Percentiles rank a stretch among this genome's conserved stretches.
Evolutionary conservation across 2,113 vertebrate genomes (phyloP).

Genomic region (Bufo bufo): DNA sequence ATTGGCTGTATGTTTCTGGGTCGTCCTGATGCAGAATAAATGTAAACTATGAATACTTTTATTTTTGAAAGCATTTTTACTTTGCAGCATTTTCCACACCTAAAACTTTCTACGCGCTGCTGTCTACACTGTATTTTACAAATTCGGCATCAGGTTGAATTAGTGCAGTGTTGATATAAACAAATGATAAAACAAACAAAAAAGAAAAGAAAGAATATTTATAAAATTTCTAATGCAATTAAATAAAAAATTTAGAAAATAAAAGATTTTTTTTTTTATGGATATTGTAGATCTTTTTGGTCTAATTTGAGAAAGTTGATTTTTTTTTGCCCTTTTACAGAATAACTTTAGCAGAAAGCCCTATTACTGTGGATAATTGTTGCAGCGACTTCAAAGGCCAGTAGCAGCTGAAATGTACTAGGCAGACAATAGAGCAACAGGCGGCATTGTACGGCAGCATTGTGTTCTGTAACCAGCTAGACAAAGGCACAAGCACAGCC

Average conservation of each 20-base stretch:
- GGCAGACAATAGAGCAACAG: conserved; percentile 25
- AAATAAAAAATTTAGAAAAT: neutral
- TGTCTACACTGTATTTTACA: no score
- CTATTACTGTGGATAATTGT: conserved; percentile 45
- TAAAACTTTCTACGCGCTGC: no score
- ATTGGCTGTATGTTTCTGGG: no score
- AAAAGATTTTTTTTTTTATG: no score
- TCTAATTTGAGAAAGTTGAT: neutral
- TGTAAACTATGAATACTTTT: no score
- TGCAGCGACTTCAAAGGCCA: conserved; percentile 36
- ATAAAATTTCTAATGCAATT: neutral
- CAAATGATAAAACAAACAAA: no score
- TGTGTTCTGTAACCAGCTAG: conserved; percentile 26
- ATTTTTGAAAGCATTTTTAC: no score
- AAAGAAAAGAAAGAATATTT: no score
- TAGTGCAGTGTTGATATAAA: no score
- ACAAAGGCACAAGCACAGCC: conserved; percentile 30
- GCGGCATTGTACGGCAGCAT: conserved; percentile 20
- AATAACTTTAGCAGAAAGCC: conserved; percentile 18
- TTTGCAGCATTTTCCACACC: no score
- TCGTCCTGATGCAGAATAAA: no score
- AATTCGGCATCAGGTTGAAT: no score
- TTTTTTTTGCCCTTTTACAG: conserved; percentile 7
- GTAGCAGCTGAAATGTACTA: conserved; percentile 42
- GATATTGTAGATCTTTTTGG: neutral